These are phyloP conservation scores for Nannobrachium achirus DNA, from an alignment of 2,113 vertebrate genomes.

Conservation along the genomic window DNA sequence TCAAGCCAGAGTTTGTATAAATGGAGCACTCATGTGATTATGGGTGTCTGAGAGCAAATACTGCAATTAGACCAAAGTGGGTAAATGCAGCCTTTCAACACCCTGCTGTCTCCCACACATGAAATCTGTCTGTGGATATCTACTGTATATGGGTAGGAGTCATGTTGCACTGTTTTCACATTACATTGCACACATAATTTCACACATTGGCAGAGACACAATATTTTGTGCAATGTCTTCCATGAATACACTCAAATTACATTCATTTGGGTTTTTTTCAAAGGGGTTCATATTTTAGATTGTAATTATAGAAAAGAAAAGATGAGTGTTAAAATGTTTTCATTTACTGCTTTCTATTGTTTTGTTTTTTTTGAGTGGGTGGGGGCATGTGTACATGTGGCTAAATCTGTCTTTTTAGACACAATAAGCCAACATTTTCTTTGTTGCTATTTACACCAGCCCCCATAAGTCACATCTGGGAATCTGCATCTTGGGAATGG, in stretches of 20 bases:
- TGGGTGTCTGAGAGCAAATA: constrained; percentile 71
- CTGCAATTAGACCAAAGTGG: constrained; percentile 77
- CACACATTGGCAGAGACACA: constrained; percentile 17
- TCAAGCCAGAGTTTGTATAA: constrained; percentile 64
- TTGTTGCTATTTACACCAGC: no score
- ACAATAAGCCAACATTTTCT: no score
- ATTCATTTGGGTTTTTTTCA: no score
- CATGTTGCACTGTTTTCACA: constrained; percentile 47
- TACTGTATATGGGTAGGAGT: constrained; percentile 50
- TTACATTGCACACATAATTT: constrained; percentile 25
- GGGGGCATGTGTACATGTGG: no score
- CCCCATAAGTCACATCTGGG: no score
- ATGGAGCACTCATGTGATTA: constrained; percentile 72
- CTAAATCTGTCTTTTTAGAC: no score
- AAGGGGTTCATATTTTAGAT: no score
- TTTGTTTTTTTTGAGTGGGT: neutral
- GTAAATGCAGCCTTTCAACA: constrained; percentile 78
- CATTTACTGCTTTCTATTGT: neutral
- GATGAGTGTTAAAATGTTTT: no score
- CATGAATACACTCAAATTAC: neutral
- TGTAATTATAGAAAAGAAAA: no score
- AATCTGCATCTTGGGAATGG: no score
- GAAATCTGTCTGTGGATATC: constrained; percentile 56
- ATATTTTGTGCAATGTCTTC: neutral
- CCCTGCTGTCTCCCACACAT: constrained; percentile 72